Conservation (phyloP, 2,113 vertebrate species). For the Tichodroma muraria region DNA sequence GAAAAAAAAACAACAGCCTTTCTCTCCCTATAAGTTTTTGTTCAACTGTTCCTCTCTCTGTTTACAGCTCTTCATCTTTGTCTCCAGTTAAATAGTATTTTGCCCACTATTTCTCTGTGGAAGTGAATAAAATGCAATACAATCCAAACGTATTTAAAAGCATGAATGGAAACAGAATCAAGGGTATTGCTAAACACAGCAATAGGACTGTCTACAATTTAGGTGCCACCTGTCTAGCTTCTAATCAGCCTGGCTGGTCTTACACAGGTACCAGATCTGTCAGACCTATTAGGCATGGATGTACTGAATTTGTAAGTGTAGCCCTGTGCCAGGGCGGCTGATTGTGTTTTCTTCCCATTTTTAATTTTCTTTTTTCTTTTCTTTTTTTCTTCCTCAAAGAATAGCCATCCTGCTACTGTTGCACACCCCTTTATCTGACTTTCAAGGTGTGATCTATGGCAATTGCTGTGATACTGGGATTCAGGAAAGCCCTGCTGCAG, state of each 20-base stretch:
- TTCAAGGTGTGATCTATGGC: neutral
- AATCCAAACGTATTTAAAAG: neutral
- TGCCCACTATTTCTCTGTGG: neutral
- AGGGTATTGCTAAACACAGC: neutral
- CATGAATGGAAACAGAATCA: neutral
- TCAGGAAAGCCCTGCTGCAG: neutral
- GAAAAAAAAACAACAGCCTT: neutral
- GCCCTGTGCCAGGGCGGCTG: neutral
- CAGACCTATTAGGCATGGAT: neutral
- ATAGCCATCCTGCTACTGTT: neutral
- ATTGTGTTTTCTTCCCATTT: neutral
- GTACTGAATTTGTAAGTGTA: neutral
- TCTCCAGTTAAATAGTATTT: neutral
- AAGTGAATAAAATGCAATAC: neutral
- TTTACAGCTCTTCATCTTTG: neutral
- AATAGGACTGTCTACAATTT: neutral
- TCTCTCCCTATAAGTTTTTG: neutral
- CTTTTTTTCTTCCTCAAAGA: neutral
- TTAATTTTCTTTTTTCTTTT: neutral
- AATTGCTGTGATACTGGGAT: fast-evolving
- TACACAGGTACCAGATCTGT: neutral
- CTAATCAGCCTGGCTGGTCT: neutral
- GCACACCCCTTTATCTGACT: neutral
- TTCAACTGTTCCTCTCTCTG: neutral
- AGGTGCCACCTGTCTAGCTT: neutral